Evolutionary conservation across 2,888 invertebrate genomes (phyloP).

Genomic region (Yponomeuta plumbellus): DNA sequence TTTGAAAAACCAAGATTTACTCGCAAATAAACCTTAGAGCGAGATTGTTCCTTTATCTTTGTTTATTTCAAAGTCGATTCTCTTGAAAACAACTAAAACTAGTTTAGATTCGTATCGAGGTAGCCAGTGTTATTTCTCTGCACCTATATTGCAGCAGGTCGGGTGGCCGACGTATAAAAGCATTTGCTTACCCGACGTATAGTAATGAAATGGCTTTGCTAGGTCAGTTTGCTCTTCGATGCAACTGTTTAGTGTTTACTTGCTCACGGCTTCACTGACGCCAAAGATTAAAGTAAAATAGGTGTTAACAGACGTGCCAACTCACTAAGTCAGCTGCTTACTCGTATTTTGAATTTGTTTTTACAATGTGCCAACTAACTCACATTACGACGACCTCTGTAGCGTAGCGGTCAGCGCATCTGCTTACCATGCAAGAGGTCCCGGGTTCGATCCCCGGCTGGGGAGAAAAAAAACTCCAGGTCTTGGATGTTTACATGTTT

Average conservation of each 20-base stretch:
- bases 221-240: constrained; percentile 25
- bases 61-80: not conserved
- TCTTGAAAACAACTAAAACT: constrained; percentile 1
- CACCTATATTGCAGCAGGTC: not conserved
- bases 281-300: not conserved
- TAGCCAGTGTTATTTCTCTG: not conserved
- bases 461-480: too few relatives aligned
- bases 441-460: too few relatives aligned
- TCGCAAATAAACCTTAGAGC: not conserved
- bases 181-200: constrained; percentile 42
- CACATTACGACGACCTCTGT: too few relatives aligned
- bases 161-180: constrained; percentile 27
- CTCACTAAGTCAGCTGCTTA: not conserved
- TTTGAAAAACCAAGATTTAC: not conserved
- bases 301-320: not conserved
- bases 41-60: not conserved
- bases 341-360: not conserved
- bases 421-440: too few relatives aligned
- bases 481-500: too few relatives aligned
- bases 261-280: constrained; percentile 18
- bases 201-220: constrained; percentile 31
- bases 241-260: constrained; percentile 36
- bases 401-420: too few relatives aligned
- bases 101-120: not conserved
- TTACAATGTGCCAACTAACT: not conserved